phyloP scores from a whole-genome alignment of 2,888 invertebrate genomes.

The Eilema caniola region DNA sequence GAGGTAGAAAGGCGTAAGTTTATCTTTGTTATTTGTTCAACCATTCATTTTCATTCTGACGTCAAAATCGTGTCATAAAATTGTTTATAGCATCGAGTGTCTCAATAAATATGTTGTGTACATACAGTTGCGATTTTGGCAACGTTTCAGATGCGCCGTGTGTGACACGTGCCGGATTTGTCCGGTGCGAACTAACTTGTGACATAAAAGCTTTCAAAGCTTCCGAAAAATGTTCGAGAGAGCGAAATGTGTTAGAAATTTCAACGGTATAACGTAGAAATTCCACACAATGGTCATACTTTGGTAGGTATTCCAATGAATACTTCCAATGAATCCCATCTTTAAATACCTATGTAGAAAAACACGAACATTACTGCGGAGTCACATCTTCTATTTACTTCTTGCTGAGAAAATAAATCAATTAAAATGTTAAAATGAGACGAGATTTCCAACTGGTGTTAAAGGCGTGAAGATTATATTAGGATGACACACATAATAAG shows the following conservation, averaged over 20 bases:
- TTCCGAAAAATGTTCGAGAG: background rate
- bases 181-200: background rate
- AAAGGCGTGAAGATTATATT: too few species aligned
- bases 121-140: background rate
- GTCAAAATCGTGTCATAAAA: background rate
- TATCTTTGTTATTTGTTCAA: background rate
- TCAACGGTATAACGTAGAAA: too few species aligned
- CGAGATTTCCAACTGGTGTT: too few species aligned
- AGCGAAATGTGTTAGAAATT: background rate
- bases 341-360: too few species aligned
- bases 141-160: background rate
- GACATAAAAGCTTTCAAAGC: background rate
- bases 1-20: background rate
- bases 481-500: too few species aligned
- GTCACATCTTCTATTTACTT: too few species aligned
- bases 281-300: too few species aligned
- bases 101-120: background rate
- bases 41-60: background rate
- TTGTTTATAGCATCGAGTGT: background rate
- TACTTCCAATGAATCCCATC: too few species aligned
- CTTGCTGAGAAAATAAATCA: too few species aligned
- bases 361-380: too few species aligned
- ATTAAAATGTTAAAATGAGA: too few species aligned
- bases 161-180: constrained; percentile 4
- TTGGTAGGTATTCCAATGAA: too few species aligned